Evolutionary conservation across 2,113 vertebrate species (phyloP).

Genomic region (Etheostoma cragini): DNA sequence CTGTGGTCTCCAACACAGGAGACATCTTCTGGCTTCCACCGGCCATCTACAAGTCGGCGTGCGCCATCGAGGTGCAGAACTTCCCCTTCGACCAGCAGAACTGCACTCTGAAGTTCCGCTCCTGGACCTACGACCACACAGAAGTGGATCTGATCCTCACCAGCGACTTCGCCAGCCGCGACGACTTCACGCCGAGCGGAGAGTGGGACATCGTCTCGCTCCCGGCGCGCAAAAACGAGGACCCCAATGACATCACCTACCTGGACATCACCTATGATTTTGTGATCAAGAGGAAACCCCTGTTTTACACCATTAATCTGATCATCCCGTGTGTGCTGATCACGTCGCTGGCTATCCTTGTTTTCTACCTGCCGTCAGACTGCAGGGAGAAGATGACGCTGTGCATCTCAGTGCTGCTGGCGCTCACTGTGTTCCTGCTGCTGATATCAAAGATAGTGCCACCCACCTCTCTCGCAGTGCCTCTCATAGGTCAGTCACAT

Average conservation of each 20-base stretch:
- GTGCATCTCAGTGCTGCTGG: constrained; percentile 86
- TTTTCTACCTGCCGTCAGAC: constrained; percentile 87
- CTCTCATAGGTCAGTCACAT: constrained; percentile 82
- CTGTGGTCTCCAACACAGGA: constrained; percentile 84
- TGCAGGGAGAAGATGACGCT: constrained; percentile 87
- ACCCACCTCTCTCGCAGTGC: constrained; percentile 86
- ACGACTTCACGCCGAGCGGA: constrained; percentile 87
- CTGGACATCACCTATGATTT: constrained; percentile 87
- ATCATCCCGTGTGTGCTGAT: constrained; percentile 88
- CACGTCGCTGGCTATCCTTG: constrained; percentile 85
- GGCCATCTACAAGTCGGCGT: constrained; percentile 88
- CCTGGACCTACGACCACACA: constrained; percentile 88
- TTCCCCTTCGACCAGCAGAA: constrained; percentile 89
- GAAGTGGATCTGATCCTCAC: constrained; percentile 85
- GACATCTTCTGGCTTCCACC: constrained; percentile 88
- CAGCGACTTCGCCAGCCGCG: constrained; percentile 85
- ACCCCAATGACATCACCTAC: constrained; percentile 84
- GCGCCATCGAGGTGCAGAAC: constrained; percentile 86
- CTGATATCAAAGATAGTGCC: constrained; percentile 89
- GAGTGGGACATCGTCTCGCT: constrained; percentile 89
- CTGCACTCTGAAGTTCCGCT: constrained; percentile 88
- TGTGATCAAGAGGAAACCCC: constrained; percentile 86
- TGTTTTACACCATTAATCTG: constrained; percentile 88
- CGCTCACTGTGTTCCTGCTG: constrained; percentile 87
- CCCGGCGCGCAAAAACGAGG: constrained; percentile 85